Evolutionary conservation across 2,113 vertebrate species (phyloP), one percentile per base, ranked within the genome.

Genomic region (Myrmecobius fasciatus): DNA sequence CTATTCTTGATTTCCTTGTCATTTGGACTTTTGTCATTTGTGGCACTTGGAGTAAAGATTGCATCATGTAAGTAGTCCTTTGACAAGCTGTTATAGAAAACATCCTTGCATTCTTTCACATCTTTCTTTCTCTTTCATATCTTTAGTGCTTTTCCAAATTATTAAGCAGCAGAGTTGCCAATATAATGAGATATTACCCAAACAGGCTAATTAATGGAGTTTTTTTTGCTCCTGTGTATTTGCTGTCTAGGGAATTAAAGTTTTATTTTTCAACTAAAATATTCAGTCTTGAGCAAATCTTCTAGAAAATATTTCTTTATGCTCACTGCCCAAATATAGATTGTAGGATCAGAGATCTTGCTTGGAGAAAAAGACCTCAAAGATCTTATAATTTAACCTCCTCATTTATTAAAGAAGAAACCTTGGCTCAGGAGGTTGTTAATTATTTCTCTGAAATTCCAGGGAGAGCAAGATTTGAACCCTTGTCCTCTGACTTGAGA

Each of bases 91-190:
- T 89, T 94, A 92, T 97, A 95, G 98, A 97, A 83, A 92, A 25
- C 67, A 92, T 91, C 91, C 60, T 96, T 91, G 94, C 89, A 96
- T 91, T 56, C n/a, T 75, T 94, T 93, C 97, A 92, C 94, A 60
- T 95, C 93, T 94, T n/a, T 75, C 60, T n/a, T 75, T 75, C 56
- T 83, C 14, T 96, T 95, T 96, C 91, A 56, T 93, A 92, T 48
- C 60, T 95, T 94, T 91, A 91, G 91, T 96, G 92, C 93, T 56
- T 95, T 56, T 96, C 56, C 93, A 97, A 53, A 51, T 92, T 96
- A 96, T 93, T 94, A 93, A 53, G 94, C 92, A 92, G 46, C 95
- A 91, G 92, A 60, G 95, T 60, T 91, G 25, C 93, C 93, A 89
- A 36, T 22, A 51, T 53, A 89, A 92, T 25, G 67, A 48, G 93